Evolutionary conservation across 2,797 vertebrate species (phyloP), one percentile per base, ranked within the genome.

Genomic region (Cercopithecus diana): DNA sequence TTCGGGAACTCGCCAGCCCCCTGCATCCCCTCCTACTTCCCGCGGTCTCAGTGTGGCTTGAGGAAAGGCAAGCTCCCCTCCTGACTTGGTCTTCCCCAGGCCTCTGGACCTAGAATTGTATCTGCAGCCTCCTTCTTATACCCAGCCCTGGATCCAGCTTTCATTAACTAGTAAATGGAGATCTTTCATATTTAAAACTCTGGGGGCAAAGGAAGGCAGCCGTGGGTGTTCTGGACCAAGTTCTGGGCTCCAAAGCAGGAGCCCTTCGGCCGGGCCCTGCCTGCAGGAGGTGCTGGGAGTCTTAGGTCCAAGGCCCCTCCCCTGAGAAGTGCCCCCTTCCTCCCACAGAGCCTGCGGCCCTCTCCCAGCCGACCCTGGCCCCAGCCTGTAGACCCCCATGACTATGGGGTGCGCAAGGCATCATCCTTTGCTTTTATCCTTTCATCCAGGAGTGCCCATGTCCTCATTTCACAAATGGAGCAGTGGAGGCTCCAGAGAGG

Each of bases 281-380:
- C 76, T 3, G 9, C 0, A 0, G 30, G 33, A 52, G 73, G 13
- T 15, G 0, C 67, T 1, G 52, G 19, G 41, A 24, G 12, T 64
- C 72, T 96, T 30, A 0, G 70, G 3, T 36, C 57, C 39, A 11
- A 80, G 58, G 11, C 0, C 0, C 48, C 72, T 83, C 39, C 8
- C n/a, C 45, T 2, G 1, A 5, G 36, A 39, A 55, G 36, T 14
- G 11, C 19, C 39, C 41, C n/a, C 61, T 50, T 39, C n/a, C 36
- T 72, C 58, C 93, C 58, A 3, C 20, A 3, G 10, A 61, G 24
- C 22, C 17, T 0, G 0, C 0, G 15, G 1, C 50, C 36, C 57
- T 50, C 26, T 13, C 33, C 39, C 28, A 8, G 43, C 14, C 2
- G 24, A 10, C 81, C 26, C 77, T 14, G 26, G 5, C 48, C 48